Evolutionary conservation across 2,113 vertebrate species (phyloP).

Genomic region (Silurus meridionalis): DNA sequence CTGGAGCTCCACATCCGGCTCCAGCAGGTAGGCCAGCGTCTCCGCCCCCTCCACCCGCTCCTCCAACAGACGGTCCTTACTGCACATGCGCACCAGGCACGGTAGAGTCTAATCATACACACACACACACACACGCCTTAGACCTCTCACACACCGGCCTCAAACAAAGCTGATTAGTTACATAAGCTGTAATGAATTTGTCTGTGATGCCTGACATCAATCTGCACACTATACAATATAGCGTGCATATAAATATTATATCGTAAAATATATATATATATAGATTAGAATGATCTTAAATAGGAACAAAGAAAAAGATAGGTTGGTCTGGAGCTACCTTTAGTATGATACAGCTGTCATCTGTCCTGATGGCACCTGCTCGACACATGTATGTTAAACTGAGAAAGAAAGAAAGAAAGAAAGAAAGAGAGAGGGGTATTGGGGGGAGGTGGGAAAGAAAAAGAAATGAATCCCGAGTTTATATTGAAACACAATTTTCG

Average conservation of each 20-base stretch:
- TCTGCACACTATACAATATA: not conserved
- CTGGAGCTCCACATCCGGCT: conserved; percentile 96
- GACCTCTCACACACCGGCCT: not conserved
- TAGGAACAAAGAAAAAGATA: not conserved
- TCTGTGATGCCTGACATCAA: not conserved
- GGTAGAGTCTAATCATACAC: conserved; percentile 82
- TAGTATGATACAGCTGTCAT: conserved; percentile 88
- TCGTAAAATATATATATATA: no score
- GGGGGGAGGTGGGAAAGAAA: not conserved
- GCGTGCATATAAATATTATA: no score
- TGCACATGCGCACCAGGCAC: conserved; percentile 97
- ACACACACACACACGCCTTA: not conserved
- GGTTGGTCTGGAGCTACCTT: conserved; percentile 75
- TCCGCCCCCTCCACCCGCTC: conserved; percentile 96
- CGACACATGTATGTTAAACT: conserved; percentile 99
- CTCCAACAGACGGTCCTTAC: conserved; percentile 92
- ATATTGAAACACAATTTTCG: not conserved
- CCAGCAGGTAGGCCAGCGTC: conserved; percentile 94
- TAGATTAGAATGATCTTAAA: not conserved
- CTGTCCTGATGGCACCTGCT: conserved; percentile 92
- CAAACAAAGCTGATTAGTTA: not conserved
- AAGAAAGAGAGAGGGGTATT: not conserved
- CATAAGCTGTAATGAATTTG: not conserved
- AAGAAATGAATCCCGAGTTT: not conserved
- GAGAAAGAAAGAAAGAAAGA: conserved; percentile 33